phyloP scores from a whole-genome alignment of 1,140 invertebrate species.

The Drosophila cardini region DNA sequence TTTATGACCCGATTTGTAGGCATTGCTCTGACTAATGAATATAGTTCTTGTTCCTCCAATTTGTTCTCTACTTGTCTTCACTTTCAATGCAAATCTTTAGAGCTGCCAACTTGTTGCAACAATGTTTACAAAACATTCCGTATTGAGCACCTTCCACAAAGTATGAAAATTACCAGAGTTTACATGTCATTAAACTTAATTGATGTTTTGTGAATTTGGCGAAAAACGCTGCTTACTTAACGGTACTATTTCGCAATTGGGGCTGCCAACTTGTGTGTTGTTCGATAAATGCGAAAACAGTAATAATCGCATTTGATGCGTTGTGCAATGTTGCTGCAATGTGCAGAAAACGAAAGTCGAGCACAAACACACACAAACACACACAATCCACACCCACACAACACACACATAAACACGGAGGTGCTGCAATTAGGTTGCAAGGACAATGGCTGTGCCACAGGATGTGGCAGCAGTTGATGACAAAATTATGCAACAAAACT shows the following conservation, averaged over 20 bases:
- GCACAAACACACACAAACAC: slow-evolving; percentile 9
- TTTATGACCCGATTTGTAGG: not conserved
- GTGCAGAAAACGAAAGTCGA: not conserved
- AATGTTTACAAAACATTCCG: not conserved
- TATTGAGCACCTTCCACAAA: not conserved
- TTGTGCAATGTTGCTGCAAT: slow-evolving; percentile 5
- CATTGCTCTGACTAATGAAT: too few relatives aligned
- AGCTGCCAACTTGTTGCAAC: slow-evolving; percentile 24
- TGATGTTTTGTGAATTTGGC: slow-evolving; percentile 8
- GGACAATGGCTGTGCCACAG: slow-evolving; percentile 13
- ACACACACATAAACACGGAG: too few relatives aligned
- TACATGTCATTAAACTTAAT: slow-evolving; percentile 16
- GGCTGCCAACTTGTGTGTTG: slow-evolving; percentile 24
- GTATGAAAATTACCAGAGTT: slow-evolving; percentile 9
- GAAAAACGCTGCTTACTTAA: not conserved
- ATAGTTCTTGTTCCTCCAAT: too few relatives aligned
- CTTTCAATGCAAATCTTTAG: not conserved
- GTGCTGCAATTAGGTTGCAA: slow-evolving; percentile 37
- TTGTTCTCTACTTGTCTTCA: too few relatives aligned
- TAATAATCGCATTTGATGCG: slow-evolving; percentile 34
- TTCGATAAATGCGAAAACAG: slow-evolving; percentile 30
- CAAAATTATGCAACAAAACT: slow-evolving; percentile 51
- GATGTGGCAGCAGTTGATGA: slow-evolving; percentile 5
- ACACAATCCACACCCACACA: too few relatives aligned
- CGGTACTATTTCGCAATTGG: not conserved